Evolutionary conservation across 2,797 vertebrate species (phyloP), one percentile per base, ranked within the genome.

Genomic region (Sus cebifrons): DNA sequence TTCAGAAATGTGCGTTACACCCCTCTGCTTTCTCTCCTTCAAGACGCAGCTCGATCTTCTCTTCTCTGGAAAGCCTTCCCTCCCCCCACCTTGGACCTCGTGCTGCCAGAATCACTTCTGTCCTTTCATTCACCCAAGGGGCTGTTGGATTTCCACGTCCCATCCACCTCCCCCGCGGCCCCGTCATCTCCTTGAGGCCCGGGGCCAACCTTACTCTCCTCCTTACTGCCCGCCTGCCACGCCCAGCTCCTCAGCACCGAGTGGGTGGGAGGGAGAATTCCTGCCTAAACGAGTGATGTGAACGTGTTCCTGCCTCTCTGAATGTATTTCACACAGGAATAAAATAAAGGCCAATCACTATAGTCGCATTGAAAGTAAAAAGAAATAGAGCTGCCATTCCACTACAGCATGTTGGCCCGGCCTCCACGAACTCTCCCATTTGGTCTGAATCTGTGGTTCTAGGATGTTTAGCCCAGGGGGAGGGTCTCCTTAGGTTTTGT

Each of bases 71-170:
- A 54, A 86, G n/a, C 11, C 18, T 68, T 25, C n/a, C 67, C n/a
- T 3, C 4, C 14, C 3, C 17, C 52, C 18, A 4, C 1, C 1
- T 0, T 15, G 18, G 58, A 64, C 58, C 58, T 1, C 1, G 3
- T 13, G 29, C 18, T 21, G 14, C 13, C 5, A 9, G 15, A 58
- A 49, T 6, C 15, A 7, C 1, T 49, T 40, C 18, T 6, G 0
- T 17, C 3, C 0, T 6, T 13, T 62, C 27, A 0, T 32, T 60
- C 25, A 21, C 16, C 23, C 54, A 29, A 36, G 1, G 6, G 12
- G 58, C 3, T 36, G 2, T 11, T 32, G 2, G 74, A 6, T 60
- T 65, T 71, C 49, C 6, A 0, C 10, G 54, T 13, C 32, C 1
- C 17, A 10, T 3, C 44, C 0, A 3, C 29, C 60, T 44, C 70